Conservation (phyloP, 2,113 vertebrate genomes). For the Clupea harengus region DNA sequence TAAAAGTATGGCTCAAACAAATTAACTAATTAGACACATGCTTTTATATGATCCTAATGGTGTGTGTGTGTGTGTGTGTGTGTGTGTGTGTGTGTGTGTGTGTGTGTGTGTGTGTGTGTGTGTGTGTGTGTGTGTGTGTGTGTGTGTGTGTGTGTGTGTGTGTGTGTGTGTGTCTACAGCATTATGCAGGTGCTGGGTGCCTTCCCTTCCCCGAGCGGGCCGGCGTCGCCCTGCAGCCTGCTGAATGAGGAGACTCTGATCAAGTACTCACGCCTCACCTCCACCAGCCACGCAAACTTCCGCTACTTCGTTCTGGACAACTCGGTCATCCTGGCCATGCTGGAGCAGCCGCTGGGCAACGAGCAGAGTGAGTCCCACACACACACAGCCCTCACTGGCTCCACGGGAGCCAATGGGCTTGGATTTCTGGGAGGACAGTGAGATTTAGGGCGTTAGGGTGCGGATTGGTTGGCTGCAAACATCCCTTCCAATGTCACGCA, state of each 20-base stretch:
- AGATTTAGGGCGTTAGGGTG: background rate
- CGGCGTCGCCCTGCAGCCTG: constrained; percentile 85
- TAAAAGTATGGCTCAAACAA: background rate
- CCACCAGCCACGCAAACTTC: constrained; percentile 80
- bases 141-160: background rate
- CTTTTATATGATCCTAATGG: background rate
- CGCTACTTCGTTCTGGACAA: constrained; percentile 90
- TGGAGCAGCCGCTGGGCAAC: constrained; percentile 83
- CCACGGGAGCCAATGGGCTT: no score
- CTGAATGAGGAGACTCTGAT: constrained; percentile 83
- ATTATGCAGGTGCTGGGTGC: constrained; percentile 91
- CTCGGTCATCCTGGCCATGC: constrained; percentile 86
- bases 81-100: background rate
- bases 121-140: background rate
- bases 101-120: background rate
- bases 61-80: background rate
- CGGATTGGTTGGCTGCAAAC: background rate
- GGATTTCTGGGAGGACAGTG: background rate
- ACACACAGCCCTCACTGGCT: no score
- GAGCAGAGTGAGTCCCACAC: constrained; percentile 80
- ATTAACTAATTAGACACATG: background rate
- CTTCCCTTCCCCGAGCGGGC: constrained; percentile 81
- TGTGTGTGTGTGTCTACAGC: constrained; percentile 60
- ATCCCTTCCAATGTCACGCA: background rate
- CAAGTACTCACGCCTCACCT: constrained; percentile 76